Evolutionary conservation across 2,888 invertebrate species (phyloP), one percentile per base, ranked within the genome.

Genomic region (Loripinus fragilis): DNA sequence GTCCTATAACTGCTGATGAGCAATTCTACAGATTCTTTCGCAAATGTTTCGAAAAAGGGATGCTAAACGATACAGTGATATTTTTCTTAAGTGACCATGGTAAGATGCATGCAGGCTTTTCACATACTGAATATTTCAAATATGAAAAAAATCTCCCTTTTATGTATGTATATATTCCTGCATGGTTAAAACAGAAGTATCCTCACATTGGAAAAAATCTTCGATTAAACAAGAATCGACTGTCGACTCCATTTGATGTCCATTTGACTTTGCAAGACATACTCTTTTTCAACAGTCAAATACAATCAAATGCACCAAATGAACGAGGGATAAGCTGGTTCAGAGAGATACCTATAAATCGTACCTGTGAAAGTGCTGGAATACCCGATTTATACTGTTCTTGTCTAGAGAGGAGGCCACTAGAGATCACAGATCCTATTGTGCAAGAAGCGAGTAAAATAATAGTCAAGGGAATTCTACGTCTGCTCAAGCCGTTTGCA

Each of bases 341-440:
- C 80, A 60, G 81, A 38, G 78, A 85, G 30, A 89, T 93, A 65
- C 96, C 97, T 0, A 90, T 94, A 7, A 95, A 96, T 83, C 95
- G 98, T 38, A 96, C 97, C 15, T 98, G 98, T 92, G 95, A 96
- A 8, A 96, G 97, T 92, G 98, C 98, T 0, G 97, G 96, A 74
- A 97, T 98, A 79, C 97, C 98, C 91, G 96, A 97, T 0, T 98
- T 98, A 93, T 98, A 98, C 98, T 99, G 98, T 92, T 96, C 97
- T 0, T 99, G 98, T 92, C 94, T 98, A 2, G 95, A 95, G 23
- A 98, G 98, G 97, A 93, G 95, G 80, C 94, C 95, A 71, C 94
- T 97, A 0, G 92, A 95, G 0, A 74, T 94, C 0, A 94, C 95
- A 41, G 91, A 94, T 0, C 90, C 95, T 15, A 95, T 95, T 20